Percentiles rank a stretch among this genome's conserved stretches.
These are phyloP conservation scores for Rhagonycha fulva DNA, from an alignment of 2,888 invertebrate species.

Conservation along the genomic window DNA sequence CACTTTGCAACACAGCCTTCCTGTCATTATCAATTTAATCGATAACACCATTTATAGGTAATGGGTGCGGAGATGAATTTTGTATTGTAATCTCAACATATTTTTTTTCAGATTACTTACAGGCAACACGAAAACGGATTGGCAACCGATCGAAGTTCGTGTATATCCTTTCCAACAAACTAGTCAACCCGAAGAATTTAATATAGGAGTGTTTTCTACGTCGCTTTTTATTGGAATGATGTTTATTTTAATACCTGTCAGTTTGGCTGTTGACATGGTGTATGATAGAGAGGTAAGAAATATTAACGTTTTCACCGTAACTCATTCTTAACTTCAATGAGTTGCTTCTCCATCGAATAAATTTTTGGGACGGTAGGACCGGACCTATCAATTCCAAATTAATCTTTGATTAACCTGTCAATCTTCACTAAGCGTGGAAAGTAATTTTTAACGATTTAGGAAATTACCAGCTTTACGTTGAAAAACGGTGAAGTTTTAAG, in stretches of 20 bases:
- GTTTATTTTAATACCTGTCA: slow-evolving; percentile 77
- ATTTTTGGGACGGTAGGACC: no score
- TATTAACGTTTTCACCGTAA: background rate
- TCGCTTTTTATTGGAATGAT: slow-evolving; percentile 81
- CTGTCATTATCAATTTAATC: slow-evolving; percentile 73
- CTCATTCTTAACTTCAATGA: background rate
- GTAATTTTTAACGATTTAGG: background rate
- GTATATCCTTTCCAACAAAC: slow-evolving; percentile 76
- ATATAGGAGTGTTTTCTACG: slow-evolving; percentile 73
- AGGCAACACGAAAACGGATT: slow-evolving; percentile 36
- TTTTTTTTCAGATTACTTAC: slow-evolving; percentile 12
- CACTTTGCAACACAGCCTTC: slow-evolving; percentile 78
- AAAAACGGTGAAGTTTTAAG: no score
- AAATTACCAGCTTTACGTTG: no score
- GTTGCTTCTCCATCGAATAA: background rate
- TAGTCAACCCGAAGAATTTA: slow-evolving; percentile 73
- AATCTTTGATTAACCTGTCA: background rate
- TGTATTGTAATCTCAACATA: background rate
- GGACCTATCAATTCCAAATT: background rate
- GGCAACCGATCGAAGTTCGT: slow-evolving; percentile 66
- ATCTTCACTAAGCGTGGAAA: background rate
- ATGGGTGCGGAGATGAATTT: slow-evolving; percentile 33
- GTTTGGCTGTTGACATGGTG: slow-evolving; percentile 79
- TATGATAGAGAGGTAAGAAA: slow-evolving; percentile 77
- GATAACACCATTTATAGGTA: slow-evolving; percentile 74